Evolutionary conservation across 1,140 invertebrate genomes (phyloP).

Genomic region (Brachionus plicatilis): DNA sequence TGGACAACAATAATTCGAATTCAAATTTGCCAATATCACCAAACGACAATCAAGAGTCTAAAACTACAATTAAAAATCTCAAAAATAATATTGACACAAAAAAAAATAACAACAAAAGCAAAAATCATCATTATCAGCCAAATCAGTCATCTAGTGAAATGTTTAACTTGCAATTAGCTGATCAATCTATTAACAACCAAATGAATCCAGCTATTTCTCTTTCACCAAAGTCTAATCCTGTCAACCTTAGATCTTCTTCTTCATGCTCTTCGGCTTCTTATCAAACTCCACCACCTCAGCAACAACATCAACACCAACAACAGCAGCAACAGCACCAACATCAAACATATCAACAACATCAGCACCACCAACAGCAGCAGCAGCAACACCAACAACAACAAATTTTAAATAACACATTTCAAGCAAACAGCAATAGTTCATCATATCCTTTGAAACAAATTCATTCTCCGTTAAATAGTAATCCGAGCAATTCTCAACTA

Average conservation of each 20-base stretch:
- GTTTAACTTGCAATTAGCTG: background rate
- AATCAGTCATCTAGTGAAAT: background rate
- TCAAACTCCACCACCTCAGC: slow-evolving; percentile 19
- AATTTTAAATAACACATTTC: background rate
- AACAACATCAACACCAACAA: background rate
- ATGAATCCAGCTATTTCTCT: background rate
- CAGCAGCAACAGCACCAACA: too few relatives aligned
- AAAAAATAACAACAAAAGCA: slow-evolving; percentile 2
- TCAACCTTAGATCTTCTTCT: background rate
- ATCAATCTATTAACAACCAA: background rate
- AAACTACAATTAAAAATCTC: background rate
- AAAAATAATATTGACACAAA: background rate
- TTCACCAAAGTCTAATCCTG: background rate
- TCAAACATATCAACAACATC: too few relatives aligned
- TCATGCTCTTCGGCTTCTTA: slow-evolving; percentile 15
- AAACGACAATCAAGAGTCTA: background rate
- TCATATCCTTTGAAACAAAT: background rate
- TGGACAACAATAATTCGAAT: background rate
- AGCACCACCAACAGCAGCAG: too few relatives aligned
- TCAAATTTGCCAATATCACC: background rate
- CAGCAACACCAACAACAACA: background rate
- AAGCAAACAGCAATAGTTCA: background rate
- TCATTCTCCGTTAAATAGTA: background rate
- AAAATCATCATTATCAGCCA: background rate
- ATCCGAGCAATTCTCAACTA: background rate